Percentiles rank a stretch among this genome's conserved stretches.
These are phyloP conservation scores for Anas acuta DNA, from an alignment of 2,797 vertebrate genomes.

Conservation along the genomic window DNA sequence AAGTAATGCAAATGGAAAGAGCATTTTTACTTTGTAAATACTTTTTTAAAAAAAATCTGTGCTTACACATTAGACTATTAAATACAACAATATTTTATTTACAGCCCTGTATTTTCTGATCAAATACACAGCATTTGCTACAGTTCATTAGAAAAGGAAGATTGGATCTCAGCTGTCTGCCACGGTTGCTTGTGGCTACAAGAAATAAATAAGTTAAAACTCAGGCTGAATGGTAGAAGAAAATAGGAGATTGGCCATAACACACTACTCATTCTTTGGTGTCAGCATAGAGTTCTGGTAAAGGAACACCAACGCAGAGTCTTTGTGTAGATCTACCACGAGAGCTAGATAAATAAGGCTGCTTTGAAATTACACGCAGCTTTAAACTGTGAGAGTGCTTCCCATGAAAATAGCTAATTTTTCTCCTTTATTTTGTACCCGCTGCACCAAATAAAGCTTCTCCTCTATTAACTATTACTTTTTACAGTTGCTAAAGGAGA, in stretches of 20 bases:
- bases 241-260: background rate
- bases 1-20: background rate
- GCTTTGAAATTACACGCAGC: background rate
- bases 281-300: background rate
- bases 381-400: background rate
- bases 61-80: background rate
- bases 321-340: background rate
- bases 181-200: background rate
- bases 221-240: background rate
- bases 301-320: background rate
- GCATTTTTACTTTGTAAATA: background rate
- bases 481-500: background rate
- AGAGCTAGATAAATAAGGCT: background rate
- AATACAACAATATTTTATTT: background rate
- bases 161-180: background rate
- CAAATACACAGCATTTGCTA: background rate
- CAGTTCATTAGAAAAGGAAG: background rate
- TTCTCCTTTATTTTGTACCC: background rate
- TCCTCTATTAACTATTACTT: background rate
- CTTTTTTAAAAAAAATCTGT: background rate
- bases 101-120: background rate
- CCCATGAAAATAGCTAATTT: background rate
- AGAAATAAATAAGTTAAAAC: background rate
- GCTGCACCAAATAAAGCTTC: background rate
- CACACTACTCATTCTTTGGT: background rate